Evolutionary conservation across 30 jellyfish, hydroid and myxozoan species (phyloP).

Genomic region (Pseudorhiza aurosa): DNA sequence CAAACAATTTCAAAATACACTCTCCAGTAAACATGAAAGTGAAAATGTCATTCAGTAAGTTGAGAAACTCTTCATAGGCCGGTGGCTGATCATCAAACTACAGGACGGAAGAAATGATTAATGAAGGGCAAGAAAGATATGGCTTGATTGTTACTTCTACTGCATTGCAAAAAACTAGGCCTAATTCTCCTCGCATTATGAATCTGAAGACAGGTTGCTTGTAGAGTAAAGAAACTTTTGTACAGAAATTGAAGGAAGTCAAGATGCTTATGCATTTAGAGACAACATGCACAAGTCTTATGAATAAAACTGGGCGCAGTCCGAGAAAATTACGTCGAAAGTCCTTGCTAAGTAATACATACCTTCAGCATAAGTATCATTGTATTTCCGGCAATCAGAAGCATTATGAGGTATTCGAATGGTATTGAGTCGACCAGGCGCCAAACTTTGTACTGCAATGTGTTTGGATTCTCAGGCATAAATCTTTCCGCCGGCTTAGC

Average conservation of each 20-base stretch:
- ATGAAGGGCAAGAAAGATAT: no score
- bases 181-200: no score
- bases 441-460: constrained; percentile 98
- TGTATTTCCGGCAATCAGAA: constrained; percentile 95
- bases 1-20: constrained; percentile 89
- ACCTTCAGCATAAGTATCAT: constrained; percentile 98
- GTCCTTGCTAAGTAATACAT: no score
- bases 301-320: no score
- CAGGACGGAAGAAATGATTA: constrained; percentile 14
- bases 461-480: constrained; percentile 99
- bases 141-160: no score
- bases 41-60: constrained; percentile 89
- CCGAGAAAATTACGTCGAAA: no score
- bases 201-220: no score
- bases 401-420: constrained; percentile 96
- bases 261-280: no score
- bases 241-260: no score
- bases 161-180: no score
- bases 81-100: constrained; percentile 90
- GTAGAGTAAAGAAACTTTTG: no score
- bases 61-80: constrained; percentile 74
- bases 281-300: no score
- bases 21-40: constrained; percentile 99
- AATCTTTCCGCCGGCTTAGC: constrained; percentile 98
- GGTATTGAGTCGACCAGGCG: constrained; percentile 94